phyloP scores from a whole-genome alignment of 37 sponge, comb jelly and placozoan genomes.

The Trichoplax adhaerens region DNA sequence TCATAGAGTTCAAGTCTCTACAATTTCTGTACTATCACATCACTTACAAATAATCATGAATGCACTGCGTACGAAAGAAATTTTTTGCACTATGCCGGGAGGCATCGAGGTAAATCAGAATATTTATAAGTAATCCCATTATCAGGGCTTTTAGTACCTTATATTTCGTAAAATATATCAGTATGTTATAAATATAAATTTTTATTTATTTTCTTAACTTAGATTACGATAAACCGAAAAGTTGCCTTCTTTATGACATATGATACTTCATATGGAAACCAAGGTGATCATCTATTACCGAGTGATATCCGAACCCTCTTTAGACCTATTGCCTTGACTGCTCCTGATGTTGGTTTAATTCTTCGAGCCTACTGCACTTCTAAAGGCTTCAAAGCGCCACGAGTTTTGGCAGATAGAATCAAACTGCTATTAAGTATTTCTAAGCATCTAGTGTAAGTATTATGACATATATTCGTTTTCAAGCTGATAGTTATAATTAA shows the following conservation, averaged over 20 bases:
- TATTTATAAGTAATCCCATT: not conserved
- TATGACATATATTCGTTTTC: no score
- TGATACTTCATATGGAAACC: not conserved
- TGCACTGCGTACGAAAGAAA: slow-evolving; percentile 21
- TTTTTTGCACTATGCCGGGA: slow-evolving; percentile 7
- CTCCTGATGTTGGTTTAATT: slow-evolving; percentile 26
- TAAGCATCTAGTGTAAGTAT: slow-evolving; percentile 46
- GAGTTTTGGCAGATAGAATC: slow-evolving; percentile 41
- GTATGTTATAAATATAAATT: slow-evolving; percentile 13
- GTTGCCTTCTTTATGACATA: slow-evolving; percentile 25
- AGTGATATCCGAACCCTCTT: slow-evolving; percentile 26
- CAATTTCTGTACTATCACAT: slow-evolving; percentile 37
- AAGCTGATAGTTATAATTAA: no score
- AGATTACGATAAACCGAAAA: slow-evolving; percentile 14
- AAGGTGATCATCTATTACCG: slow-evolving; percentile 18
- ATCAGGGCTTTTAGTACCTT: not conserved
- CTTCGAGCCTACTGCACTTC: slow-evolving; percentile 25
- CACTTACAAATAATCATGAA: slow-evolving; percentile 28
- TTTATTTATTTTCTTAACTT: slow-evolving; percentile 5
- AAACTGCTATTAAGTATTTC: slow-evolving; percentile 12
- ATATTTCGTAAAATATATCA: slow-evolving; percentile 10
- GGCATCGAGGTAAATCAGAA: slow-evolving; percentile 33
- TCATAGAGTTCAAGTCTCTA: slow-evolving; percentile 9
- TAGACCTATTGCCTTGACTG: slow-evolving; percentile 45
- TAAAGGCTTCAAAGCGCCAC: slow-evolving; percentile 36